phyloP scores from a whole-genome alignment of 1,140 invertebrate genomes.

The Heliothis subflexa region DNA sequence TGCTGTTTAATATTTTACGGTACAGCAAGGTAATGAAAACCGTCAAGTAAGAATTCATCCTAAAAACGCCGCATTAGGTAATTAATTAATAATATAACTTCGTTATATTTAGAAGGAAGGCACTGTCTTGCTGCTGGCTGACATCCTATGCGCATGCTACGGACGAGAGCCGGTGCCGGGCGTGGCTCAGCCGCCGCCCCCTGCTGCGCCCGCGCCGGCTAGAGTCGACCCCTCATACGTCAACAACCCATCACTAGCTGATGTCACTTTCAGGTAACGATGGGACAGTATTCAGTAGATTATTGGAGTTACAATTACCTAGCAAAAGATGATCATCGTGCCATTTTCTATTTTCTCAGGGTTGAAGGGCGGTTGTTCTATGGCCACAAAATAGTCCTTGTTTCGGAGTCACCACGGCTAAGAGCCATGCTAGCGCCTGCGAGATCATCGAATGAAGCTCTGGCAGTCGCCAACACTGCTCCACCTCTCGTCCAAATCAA shows the following conservation, averaged over 20 bases:
- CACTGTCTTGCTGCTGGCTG: conserved; percentile 94
- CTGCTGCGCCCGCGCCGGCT: conserved; percentile 88
- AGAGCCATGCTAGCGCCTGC: conserved; percentile 92
- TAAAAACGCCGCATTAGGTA: background rate
- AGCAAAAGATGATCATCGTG: background rate
- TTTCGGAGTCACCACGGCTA: conserved; percentile 95
- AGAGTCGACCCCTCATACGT: conserved; percentile 96
- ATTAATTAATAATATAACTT: background rate
- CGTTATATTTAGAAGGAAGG: conserved; percentile 91
- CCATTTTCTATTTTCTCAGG: conserved; percentile 18
- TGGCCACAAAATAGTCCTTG: conserved; percentile 96
- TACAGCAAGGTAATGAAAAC: conserved; percentile 91
- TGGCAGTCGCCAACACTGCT: conserved; percentile 58
- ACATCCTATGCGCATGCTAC: conserved; percentile 96
- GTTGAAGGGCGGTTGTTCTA: conserved; percentile 91
- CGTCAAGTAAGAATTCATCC: no score
- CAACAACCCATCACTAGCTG: conserved; percentile 96
- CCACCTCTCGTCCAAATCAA: conserved; percentile 96
- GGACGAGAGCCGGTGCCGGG: conserved; percentile 94
- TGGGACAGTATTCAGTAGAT: background rate
- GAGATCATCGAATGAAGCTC: conserved; percentile 68
- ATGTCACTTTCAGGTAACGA: conserved; percentile 92
- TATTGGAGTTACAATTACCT: no score
- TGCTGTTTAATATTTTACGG: conserved; percentile 95
- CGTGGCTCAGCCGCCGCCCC: conserved; percentile 90